phyloP scores from a whole-genome alignment of 2,888 invertebrate genomes.

The Agrotis ipsilon region DNA sequence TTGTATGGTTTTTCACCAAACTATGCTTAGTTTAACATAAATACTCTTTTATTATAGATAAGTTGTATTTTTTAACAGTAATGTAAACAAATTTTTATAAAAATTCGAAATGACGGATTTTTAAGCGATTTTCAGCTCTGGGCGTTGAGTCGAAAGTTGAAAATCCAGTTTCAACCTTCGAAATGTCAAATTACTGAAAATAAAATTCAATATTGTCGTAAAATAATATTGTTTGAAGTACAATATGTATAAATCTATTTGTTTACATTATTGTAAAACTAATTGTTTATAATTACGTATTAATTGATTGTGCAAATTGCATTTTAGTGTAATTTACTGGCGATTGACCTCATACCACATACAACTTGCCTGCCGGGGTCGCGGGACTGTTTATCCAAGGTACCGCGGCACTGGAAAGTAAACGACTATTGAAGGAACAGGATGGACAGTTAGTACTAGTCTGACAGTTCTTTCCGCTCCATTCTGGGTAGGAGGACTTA shows the following conservation, averaged over 20 bases:
- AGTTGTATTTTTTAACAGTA: constrained; percentile 16
- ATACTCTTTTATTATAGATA: constrained; percentile 38
- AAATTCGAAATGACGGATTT: not conserved
- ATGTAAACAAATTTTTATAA: constrained; percentile 22
- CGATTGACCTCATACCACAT: not conserved
- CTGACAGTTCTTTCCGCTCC: too few relatives aligned
- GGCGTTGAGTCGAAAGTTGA: not conserved
- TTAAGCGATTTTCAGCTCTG: not conserved
- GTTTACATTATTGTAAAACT: constrained; percentile 33
- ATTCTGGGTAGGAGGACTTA: too few relatives aligned
- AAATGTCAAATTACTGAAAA: not conserved
- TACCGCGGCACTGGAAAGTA: too few relatives aligned
- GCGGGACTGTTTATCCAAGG: too few relatives aligned
- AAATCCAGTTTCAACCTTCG: not conserved
- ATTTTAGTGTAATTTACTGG: constrained; percentile 7
- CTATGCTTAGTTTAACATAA: constrained; percentile 28
- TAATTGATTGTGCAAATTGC: constrained; percentile 13
- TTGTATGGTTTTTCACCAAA: constrained; percentile 5
- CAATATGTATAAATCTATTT: constrained; percentile 12
- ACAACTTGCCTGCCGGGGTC: too few relatives aligned
- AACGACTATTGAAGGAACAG: too few relatives aligned
- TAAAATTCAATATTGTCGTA: constrained; percentile 1
- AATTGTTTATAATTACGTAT: constrained; percentile 29
- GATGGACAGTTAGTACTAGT: too few relatives aligned
- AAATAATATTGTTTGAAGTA: constrained; percentile 13